Percentiles rank a stretch among this genome's conserved stretches.
These are phyloP conservation scores for Eurystomus gularis DNA, from an alignment of 2,113 vertebrate species.

Conservation along the genomic window DNA sequence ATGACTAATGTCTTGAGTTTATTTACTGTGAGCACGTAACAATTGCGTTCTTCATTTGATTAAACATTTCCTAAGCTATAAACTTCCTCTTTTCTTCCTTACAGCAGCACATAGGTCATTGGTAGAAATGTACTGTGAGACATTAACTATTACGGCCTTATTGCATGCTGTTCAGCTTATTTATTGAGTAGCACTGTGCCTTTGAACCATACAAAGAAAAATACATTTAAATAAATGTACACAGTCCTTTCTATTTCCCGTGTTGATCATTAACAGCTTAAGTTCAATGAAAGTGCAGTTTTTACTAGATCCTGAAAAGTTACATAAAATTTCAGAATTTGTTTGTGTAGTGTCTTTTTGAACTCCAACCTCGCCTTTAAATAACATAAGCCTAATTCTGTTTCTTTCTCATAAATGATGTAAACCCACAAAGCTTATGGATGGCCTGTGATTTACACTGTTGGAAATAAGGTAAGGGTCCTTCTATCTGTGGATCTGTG, in stretches of 20 bases:
- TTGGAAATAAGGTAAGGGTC: background rate
- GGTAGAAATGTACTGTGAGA: background rate
- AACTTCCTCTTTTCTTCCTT: background rate
- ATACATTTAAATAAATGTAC: background rate
- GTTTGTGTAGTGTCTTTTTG: background rate
- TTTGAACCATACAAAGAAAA: background rate
- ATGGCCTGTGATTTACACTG: background rate
- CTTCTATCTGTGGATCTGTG: background rate
- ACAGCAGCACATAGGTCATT: background rate
- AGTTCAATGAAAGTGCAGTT: background rate
- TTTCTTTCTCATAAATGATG: background rate
- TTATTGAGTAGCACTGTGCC: background rate
- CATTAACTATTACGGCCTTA: background rate
- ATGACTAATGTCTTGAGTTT: background rate
- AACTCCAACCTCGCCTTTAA: background rate
- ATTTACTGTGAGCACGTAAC: background rate
- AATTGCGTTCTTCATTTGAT: background rate
- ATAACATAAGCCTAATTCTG: background rate
- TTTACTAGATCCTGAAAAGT: background rate
- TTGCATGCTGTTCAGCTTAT: background rate
- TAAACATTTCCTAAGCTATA: background rate
- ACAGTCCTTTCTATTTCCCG: background rate
- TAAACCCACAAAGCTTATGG: background rate
- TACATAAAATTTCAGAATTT: background rate
- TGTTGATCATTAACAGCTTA: background rate